Evolutionary conservation across 2,888 invertebrate species (phyloP), one percentile per base, ranked within the genome.

Genomic region (Drosophila dives): DNA sequence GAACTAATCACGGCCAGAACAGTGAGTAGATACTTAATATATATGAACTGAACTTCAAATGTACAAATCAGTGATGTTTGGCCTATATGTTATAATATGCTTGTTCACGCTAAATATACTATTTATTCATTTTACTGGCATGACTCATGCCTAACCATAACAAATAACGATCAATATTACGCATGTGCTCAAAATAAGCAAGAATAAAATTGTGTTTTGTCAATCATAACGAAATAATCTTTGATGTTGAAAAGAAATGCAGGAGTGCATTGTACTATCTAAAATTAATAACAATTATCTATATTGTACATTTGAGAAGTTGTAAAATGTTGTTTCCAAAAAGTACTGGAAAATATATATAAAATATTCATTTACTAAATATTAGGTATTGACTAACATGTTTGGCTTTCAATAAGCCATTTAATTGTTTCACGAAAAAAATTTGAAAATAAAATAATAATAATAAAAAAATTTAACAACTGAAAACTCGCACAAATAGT

Each of bases 11-110:
- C 62, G 38, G 58, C 29, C 55, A 62, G 64, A 49, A 64, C 68
- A 61, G 74, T 86, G 70, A 86, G 89, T 89, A 72, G 7, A 64
- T 29, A 67, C 10, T 33, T 38, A 50, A 23, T 45, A 50, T 29
- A 36, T 63, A 61, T 29, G 45, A 23, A 11, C 4, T 20, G 29
- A 6, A 11, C 7, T 40, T 32, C 15, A 40, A 40, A 56, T 5
- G 10, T 56, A 32, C 15, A 32, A 8, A n/a, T 55, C 34, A 40
- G 40, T 53, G 17, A 20, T 20, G 29, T 36, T 33, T 59, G 40
- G 5, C 15, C 15, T 20, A 23, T 0, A 34, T 7, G 12, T 20
- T 8, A 42, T 50, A 6, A 29, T 29, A 29, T 29, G 29, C 0
- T 29, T 8, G 12, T 17, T 26, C 12, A 26, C 2, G 2, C 17